Evolutionary conservation across 2,888 invertebrate species (phyloP), one percentile per base, ranked within the genome.

Genomic region (Luperina testacea): DNA sequence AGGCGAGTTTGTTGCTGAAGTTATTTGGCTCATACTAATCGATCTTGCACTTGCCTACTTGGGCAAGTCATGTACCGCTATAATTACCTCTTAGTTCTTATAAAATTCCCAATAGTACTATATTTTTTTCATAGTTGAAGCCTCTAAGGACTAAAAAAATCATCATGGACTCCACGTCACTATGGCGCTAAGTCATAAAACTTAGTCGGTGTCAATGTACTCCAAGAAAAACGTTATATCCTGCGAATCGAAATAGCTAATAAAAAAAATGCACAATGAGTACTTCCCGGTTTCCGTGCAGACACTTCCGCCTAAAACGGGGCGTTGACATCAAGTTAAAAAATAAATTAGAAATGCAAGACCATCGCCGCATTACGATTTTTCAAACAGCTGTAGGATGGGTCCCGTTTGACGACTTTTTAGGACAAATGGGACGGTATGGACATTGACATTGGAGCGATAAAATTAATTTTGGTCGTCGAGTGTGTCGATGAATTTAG

Each of bases 171-270:
- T n/a, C 42, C 61, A 53, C 70, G 70, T 78, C 64, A 78, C 63
- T 15, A 32, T 72, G 88, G 88, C 86, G 84, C 84, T 87, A 89
- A 87, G 79, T 83, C 69, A 85, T 87, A 80, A 83, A 83, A 85
- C 59, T 86, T 82, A 86, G 81, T 89, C 81, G 80, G 88, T 70
- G 93, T 92, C 93, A 93, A 89, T 79, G 92, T 65, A 87, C 92
- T 82, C 84, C 20, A 76, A 89, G 87, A 91, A 94, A 93, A 89
- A 87, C 88, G 88, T 91, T 91, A 94, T 94, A 94, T 96, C 96
- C 96, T 96, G 95, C 94, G 92, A 94, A 95, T 93, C 85, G 91
- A 95, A 95, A 96, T 94, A 95, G 95, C 93, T 92, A 91, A 91
- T 92, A 92, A 94, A 92, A 93, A 93, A 95, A 94, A 95, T 94